Conservation (phyloP, 2,888 invertebrate genomes). For the Rutpela maculata region DNA sequence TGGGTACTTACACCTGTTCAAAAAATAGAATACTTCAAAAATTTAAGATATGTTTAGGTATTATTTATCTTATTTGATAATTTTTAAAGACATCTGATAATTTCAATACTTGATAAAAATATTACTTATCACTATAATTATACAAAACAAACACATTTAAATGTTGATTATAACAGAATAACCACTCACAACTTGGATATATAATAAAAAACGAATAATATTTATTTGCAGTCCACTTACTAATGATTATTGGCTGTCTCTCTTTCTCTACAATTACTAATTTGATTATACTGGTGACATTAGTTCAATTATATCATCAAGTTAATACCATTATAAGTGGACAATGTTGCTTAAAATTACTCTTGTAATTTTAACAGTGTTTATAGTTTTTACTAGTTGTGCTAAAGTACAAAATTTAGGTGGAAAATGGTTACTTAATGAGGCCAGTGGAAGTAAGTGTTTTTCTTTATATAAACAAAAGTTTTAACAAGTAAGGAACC, state of each 20-base stretch:
- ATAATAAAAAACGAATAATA: not conserved
- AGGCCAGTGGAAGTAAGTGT: conserved; percentile 54
- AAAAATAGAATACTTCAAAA: not conserved
- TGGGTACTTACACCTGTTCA: not conserved
- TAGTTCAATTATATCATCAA: conserved; percentile 1
- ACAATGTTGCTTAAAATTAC: conserved; percentile 1
- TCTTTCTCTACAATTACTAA: not conserved
- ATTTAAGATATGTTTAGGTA: not conserved
- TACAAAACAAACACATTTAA: not conserved
- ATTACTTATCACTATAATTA: not conserved
- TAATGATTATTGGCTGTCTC: conserved; percentile 15
- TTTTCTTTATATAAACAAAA: too few species aligned
- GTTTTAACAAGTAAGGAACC: not conserved
- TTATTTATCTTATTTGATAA: not conserved
- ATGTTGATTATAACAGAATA: not conserved
- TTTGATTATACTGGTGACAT: not conserved
- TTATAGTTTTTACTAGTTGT: conserved; percentile 16
- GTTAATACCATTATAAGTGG: not conserved
- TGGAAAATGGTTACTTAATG: conserved; percentile 55
- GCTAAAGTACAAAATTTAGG: conserved; percentile 43
- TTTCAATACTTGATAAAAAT: not conserved
- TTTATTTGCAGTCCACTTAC: not conserved
- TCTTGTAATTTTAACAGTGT: conserved; percentile 13
- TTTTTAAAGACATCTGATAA: not conserved
- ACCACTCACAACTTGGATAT: not conserved